Percentiles rank a stretch among this genome's conserved stretches.
Evolutionary conservation across 2,888 invertebrate species (phyloP).

Genomic region (Rhingia campestris): DNA sequence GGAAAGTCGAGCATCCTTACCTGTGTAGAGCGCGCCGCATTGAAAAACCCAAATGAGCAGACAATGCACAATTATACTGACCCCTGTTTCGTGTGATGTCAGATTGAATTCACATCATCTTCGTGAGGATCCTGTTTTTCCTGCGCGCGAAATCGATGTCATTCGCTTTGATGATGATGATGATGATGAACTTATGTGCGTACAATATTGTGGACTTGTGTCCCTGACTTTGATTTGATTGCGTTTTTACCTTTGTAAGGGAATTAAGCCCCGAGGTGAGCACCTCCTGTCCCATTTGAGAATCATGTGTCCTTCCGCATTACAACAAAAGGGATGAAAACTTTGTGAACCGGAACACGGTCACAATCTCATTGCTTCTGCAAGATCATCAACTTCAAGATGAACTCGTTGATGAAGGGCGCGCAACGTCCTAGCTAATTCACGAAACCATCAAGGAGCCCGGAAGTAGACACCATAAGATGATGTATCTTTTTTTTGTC

Average conservation of each 20-base stretch:
- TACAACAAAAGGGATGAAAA: slow-evolving; percentile 32
- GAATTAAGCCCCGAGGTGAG: slow-evolving; percentile 63
- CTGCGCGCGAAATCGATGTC: slow-evolving; percentile 64
- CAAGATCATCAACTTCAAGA: slow-evolving; percentile 32
- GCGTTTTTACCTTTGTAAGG: slow-evolving; percentile 52
- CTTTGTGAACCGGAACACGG: slow-evolving; percentile 67
- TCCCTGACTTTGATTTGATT: slow-evolving; percentile 68
- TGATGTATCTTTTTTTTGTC: slow-evolving; percentile 18
- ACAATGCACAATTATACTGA: slow-evolving; percentile 75
- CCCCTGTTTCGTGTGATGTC: slow-evolving; percentile 75
- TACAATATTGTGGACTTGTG: slow-evolving; percentile 51
- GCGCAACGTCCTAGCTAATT: slow-evolving; percentile 58
- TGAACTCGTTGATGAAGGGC: slow-evolving; percentile 28
- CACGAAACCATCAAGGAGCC: slow-evolving; percentile 73
- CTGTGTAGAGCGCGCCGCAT: slow-evolving; percentile 10
- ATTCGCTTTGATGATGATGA: slow-evolving; percentile 24
- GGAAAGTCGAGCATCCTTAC: slow-evolving; percentile 46
- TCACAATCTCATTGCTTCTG: slow-evolving; percentile 25
- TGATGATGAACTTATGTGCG: slow-evolving; percentile 44
- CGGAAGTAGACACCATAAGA: slow-evolving; percentile 70
- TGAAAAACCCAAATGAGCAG: slow-evolving; percentile 62
- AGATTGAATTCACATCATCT: slow-evolving; percentile 75
- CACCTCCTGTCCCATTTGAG: slow-evolving; percentile 70
- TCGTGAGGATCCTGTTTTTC: slow-evolving; percentile 47
- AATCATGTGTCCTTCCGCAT: slow-evolving; percentile 45